A percentile compares a stretch with the other conserved stretches of the same genome.
Conservation (phyloP, 2,113 vertebrate genomes). For the Silurus glanis region DNA sequence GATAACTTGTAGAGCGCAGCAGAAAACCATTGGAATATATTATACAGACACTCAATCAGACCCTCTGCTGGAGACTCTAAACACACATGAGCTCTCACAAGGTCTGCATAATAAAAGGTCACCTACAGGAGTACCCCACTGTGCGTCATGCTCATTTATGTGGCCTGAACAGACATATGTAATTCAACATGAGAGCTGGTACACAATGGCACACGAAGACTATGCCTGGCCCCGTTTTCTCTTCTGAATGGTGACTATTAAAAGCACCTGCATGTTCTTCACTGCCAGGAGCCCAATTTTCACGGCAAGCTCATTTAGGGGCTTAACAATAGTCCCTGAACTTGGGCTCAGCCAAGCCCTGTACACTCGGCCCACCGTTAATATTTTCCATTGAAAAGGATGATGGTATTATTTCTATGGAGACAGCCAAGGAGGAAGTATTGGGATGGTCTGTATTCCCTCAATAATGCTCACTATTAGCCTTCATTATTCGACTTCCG, state of each 20-base stretch:
- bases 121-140: conserved; percentile 51
- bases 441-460: conserved; percentile 54
- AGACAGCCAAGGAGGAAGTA: conserved; percentile 44
- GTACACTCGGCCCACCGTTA: conserved; percentile 44
- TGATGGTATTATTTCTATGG: conserved; percentile 60
- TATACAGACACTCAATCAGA: conserved; percentile 57
- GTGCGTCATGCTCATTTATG: conserved; percentile 14
- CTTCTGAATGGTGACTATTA: conserved; percentile 63
- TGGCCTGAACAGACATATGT: conserved; percentile 49
- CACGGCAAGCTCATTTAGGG: conserved; percentile 52
- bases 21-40: neutral
- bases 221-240: neutral
- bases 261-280: conserved; percentile 64
- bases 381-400: conserved; percentile 65
- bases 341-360: conserved; percentile 5
- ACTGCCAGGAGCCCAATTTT: conserved; percentile 52
- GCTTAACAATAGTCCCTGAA: conserved; percentile 49
- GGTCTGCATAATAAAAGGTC: conserved; percentile 29
- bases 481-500: conserved; percentile 69
- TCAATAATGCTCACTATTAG: conserved; percentile 70
- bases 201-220: conserved; percentile 50
- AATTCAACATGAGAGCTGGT: conserved; percentile 47
- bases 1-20: neutral
- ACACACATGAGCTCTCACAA: conserved; percentile 39
- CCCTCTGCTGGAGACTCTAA: conserved; percentile 55